Base-by-base conservation (phyloP, 2,113 vertebrate genomes). In the Oxygymnocypris stewartii region DNA sequence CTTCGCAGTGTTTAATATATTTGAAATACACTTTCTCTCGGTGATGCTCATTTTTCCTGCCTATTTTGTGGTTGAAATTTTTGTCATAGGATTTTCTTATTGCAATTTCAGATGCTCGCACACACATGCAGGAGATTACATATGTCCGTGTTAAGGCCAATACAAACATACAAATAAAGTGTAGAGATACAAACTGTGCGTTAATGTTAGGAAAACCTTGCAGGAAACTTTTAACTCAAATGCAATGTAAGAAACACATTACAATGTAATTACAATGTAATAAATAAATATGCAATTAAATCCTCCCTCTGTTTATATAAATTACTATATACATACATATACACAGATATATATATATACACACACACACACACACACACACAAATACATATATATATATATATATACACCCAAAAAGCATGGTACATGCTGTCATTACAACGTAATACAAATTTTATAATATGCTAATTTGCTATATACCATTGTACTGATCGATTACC, bases 11-110 rank as follows among this genome's bases (percentile, higher is more conserved):
- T n/a, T 84, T 74, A 40, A 84, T 76, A 88, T 85, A 88, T 92
- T 87, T 89, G 85, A 91, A 91, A 90, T 87, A 89, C 63, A 51
- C 78, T 86, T 90, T 90, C 89, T 84, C 88, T 84, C 42, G 54
- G 83, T 87, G 8, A 7, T 9, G 1, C 84, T 88, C 88, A 85
- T 61, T 85, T 89, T 84, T 87, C 86, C 89, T 86, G 76, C 14
- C 61, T 73, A 49, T 78, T 80, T 89, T 89, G 51, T 79, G 89
- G 76, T 74, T 59, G 18, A 59, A 54, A 28, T 59, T 44, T n/a
- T 51, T 86, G 77, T 74, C 61, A 59, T 74, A 49, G 51, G 82
- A 82, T 51, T 85, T 74, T 88, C 54, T 49, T 67, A 88, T 85
- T 73, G 84, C 44, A 82, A 76, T 76, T 82, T 75, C 84, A 63